These are phyloP conservation scores for Yponomeuta malinellus DNA, from an alignment of 2,888 invertebrate species.

Conservation along the genomic window DNA sequence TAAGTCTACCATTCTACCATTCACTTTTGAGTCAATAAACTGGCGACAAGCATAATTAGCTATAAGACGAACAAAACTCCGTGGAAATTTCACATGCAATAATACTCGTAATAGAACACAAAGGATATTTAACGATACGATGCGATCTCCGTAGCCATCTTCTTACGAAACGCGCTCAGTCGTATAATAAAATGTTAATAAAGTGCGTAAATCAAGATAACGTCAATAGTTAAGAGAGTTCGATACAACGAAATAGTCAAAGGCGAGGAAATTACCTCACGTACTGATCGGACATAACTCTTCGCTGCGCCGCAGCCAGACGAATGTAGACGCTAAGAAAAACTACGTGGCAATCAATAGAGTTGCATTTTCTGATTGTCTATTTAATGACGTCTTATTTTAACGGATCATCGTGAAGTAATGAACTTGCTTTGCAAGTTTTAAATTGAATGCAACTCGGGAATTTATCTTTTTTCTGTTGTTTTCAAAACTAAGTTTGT, in stretches of 20 bases:
- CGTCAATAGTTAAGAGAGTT: conserved; percentile 62
- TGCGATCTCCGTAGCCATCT: neutral
- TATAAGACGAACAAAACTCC: neutral
- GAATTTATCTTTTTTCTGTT: neutral
- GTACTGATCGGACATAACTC: conserved; percentile 49
- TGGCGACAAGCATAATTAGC: conserved; percentile 6
- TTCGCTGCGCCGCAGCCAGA: conserved; percentile 27
- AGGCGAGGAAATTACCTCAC: conserved; percentile 52
- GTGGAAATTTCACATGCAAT: neutral
- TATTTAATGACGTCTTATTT: conserved; percentile 5
- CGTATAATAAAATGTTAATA: conserved; percentile 69
- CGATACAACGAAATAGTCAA: conserved; percentile 59
- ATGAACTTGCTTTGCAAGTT: neutral
- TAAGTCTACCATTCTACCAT: neutral
- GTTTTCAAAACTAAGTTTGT: neutral
- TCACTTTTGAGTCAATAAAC: neutral
- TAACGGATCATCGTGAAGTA: neutral
- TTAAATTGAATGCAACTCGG: neutral
- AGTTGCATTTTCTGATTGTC: conserved; percentile 9
- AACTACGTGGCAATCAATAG: neutral
- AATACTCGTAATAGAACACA: neutral
- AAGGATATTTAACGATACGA: neutral
- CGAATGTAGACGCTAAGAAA: conserved; percentile 24
- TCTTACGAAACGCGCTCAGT: conserved; percentile 47
- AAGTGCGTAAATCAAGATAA: conserved; percentile 70